Conservation (phyloP, 2,797 vertebrate genomes). For the Pseudomugil gertrudae region DNA sequence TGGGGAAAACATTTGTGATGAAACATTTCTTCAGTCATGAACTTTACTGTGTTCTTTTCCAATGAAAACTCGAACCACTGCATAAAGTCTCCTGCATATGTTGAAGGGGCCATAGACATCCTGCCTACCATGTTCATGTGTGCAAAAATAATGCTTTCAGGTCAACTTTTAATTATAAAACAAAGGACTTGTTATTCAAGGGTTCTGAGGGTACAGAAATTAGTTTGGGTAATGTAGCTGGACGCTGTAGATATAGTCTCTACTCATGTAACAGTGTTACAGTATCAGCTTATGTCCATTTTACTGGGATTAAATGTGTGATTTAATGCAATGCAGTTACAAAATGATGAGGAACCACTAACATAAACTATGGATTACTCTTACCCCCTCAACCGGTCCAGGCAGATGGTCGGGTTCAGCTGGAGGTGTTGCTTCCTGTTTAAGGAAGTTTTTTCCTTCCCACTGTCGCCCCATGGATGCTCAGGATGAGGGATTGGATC, state of each 20-base stretch:
- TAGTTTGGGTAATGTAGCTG: background rate
- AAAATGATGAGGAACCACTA: background rate
- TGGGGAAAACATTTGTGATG: slow-evolving; percentile 9
- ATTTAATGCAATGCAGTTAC: background rate
- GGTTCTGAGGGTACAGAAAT: background rate
- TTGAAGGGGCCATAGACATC: background rate
- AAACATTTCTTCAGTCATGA: slow-evolving; percentile 29
- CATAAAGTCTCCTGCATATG: background rate
- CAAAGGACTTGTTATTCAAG: too few relatives aligned
- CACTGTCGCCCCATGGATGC: too few relatives aligned
- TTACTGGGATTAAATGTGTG: background rate
- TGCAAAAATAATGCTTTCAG: too few relatives aligned
- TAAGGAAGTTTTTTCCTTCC: too few relatives aligned
- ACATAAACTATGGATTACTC: background rate
- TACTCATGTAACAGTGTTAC: background rate
- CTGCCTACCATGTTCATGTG: background rate
- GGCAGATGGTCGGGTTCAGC: too few relatives aligned
- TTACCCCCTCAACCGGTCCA: too few relatives aligned
- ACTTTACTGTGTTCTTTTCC: background rate
- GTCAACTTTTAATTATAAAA: too few relatives aligned
- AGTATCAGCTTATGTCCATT: background rate
- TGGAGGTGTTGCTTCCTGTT: too few relatives aligned
- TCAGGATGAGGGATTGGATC: too few relatives aligned
- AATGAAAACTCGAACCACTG: background rate
- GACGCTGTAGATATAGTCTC: background rate